Evolutionary conservation across 2,113 vertebrate genomes (phyloP).

Genomic region (Psettodes erumei): DNA sequence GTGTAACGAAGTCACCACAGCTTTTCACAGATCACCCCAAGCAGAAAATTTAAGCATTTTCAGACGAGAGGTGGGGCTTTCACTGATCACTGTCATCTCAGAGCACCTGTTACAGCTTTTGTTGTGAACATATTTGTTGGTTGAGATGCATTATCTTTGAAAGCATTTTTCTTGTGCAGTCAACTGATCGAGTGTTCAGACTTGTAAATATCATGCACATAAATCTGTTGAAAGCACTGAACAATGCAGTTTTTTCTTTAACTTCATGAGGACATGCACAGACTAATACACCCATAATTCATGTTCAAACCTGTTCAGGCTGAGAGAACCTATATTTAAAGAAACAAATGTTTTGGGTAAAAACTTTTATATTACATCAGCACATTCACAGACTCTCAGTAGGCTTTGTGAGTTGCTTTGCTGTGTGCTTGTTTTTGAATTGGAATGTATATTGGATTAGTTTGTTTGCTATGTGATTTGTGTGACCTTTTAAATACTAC

Average conservation of each 20-base stretch:
- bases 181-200: background rate
- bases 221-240: too few relatives aligned
- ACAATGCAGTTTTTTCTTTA: slow-evolving; percentile 6
- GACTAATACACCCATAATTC: slow-evolving; percentile 40
- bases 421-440: too few relatives aligned
- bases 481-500: background rate
- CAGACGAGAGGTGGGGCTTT: background rate
- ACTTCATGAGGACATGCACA: slow-evolving; percentile 8
- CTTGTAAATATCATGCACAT: background rate
- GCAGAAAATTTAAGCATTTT: background rate
- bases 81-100: background rate
- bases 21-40: background rate
- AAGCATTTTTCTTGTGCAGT: background rate
- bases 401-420: too few relatives aligned
- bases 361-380: too few relatives aligned
- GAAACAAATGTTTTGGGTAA: too few relatives aligned
- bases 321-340: too few relatives aligned
- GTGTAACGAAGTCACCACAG: too few relatives aligned
- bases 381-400: background rate
- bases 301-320: slow-evolving; percentile 58
- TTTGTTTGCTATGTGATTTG: background rate
- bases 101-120: background rate
- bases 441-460: background rate
- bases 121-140: slow-evolving; percentile 3
- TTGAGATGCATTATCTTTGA: background rate